Evolutionary conservation across 1,140 invertebrate species (phyloP), one percentile per base, ranked within the genome.

Genomic region (Dolichoris vasculosae): DNA sequence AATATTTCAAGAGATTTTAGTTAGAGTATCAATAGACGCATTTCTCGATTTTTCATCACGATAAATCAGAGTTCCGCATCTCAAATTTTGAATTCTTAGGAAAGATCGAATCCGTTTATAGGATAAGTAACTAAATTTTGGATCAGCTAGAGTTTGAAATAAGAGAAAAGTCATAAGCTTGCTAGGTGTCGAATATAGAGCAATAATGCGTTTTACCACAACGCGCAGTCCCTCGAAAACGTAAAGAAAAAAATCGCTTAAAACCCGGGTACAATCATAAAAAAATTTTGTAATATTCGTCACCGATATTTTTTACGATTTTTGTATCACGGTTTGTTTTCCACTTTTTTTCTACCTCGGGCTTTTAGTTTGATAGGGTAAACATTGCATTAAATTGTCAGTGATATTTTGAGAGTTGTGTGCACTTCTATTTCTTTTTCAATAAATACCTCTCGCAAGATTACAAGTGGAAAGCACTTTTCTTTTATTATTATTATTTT

Each of bases 261-360:
- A 9, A 51, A 26, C 32, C 51, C 2, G 38, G 35, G 40, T 67
- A 67, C 78, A 30, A 82, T 82, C 64, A 64, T 71, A 71, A 64
- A 82, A 73, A 82, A 82, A 73, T 8, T 82, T 71, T 23, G 69
- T 75, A 59, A 75, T 59, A 46, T 9, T 46, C 48, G 79, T 69
- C 80, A 20, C 73, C 67, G 67, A 32, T 6, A 35, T 71, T 82
- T 82, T 75, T 35, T 69, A 40, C 48, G 30, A 55, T 40, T 75
- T 75, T 40, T 17, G 46, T 75, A 69, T 38, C 81, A 43, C 81
- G 69, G 46, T 43, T 30, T 20, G 6, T 32, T 30, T 23, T 30
- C 76, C n/a, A 13, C 8, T 51, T 20, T 63, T 59, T 40, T 63
- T 40, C 30, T 40, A 55, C 9, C 51, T 7, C 17, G 51, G 30